Base-by-base conservation (phyloP, 1,140 invertebrate species). In the Ips typographus region DNA sequence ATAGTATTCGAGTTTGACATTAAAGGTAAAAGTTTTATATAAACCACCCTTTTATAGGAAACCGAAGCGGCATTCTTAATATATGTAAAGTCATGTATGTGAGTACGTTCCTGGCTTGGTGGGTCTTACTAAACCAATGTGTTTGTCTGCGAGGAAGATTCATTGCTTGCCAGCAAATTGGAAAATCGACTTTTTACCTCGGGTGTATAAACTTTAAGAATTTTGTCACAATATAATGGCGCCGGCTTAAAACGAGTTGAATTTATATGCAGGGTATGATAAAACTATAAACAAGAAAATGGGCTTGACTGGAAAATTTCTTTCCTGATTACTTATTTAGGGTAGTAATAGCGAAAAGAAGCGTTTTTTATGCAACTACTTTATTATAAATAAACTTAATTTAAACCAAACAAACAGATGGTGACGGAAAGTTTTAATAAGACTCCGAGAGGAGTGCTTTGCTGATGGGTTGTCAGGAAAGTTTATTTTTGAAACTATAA, bases 1-100 rank as follows among this genome's bases (percentile, higher is more conserved):
- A 22, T 22, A 22, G 22, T 22, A 22, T 22, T 22, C 22, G 22
- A 22, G 40, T 69, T 69, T 69, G 67, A 62, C 63, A 69, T 62
- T 69, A 69, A 69, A 69, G 59, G 62, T 69, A 69, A 69, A 69
- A 69, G 67, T 69, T 69, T 56, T 22, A 4, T 69, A 69, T 69
- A 69, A 69, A 69, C 59, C 63, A 62, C 63, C 67, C 52, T 69
- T 69, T 69, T 69, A 59, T 69, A 22, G 22, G 22, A 22, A 22
- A 22, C 22, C 22, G 22, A 22, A 22, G 64, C 51, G 40, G 67
- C 53, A 65, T 65, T 70, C 65, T 70, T 70, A 70, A 70, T 70
- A 61, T 70, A 70, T 70, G 68, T 64, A 70, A 59, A 70, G 61
- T 70, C 61, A 70, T 65, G 67, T 69, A 56, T 69, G 53, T 55